Evolutionary conservation across 64 coral and sea anemone genomes (phyloP).

Genomic region (Actinia tenebrosa): DNA sequence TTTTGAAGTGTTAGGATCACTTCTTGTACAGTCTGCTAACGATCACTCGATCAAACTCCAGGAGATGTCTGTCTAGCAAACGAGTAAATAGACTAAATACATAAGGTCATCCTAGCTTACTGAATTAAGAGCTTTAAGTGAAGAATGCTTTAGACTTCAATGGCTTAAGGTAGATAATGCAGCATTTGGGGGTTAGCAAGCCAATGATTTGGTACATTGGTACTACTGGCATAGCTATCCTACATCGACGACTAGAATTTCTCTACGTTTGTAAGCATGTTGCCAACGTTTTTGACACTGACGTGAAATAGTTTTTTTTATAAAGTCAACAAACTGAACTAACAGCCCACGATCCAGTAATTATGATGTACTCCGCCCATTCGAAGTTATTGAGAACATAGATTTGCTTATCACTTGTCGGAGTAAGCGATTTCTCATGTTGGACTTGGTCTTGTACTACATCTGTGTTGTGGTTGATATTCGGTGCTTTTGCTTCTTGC

Average conservation of each 20-base stretch:
- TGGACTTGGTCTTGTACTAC: neutral
- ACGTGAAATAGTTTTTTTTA: neutral
- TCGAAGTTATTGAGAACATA: conserved; percentile 2
- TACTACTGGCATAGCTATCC: too few relatives aligned
- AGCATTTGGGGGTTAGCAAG: neutral
- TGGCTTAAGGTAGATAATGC: neutral
- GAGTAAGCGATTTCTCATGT: conserved; percentile 9
- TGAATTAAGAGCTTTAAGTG: conserved; percentile 5
- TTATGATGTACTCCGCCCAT: neutral
- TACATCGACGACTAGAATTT: neutral
- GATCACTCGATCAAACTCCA: conserved; percentile 17
- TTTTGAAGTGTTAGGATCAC: neutral
- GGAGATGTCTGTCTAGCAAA: conserved; percentile 15
- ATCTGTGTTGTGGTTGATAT: conserved; percentile 8
- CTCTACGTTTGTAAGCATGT: neutral
- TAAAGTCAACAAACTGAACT: neutral
- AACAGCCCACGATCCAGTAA: neutral
- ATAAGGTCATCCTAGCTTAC: conserved; percentile 15
- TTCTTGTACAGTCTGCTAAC: neutral
- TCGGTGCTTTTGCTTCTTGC: neutral
- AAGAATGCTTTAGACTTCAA: neutral
- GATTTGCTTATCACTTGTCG: conserved; percentile 19
- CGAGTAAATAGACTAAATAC: conserved; percentile 11
- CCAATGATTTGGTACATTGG: neutral
- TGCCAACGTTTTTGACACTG: neutral